Percentiles rank a stretch among this genome's conserved stretches.
phyloP scores from a whole-genome alignment of 2,888 invertebrate genomes.

The Melikaiella ostensackeni region DNA sequence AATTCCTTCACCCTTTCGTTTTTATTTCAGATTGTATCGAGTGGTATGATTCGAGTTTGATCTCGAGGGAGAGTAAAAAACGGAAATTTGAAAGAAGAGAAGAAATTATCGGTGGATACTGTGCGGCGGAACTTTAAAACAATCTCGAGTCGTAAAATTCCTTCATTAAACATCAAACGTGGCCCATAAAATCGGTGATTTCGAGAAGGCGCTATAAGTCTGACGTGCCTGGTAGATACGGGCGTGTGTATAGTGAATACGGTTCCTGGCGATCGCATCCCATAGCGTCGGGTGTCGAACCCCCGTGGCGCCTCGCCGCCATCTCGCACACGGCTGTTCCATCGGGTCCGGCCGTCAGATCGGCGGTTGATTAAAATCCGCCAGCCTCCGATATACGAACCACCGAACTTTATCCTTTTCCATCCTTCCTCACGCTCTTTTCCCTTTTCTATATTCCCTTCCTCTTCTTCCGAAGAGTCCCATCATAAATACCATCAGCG shows the following conservation, averaged over 20 bases:
- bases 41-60: constrained; percentile 29
- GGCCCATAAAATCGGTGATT: constrained; percentile 75
- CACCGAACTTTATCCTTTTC: constrained; percentile 70
- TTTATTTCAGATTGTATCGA: not conserved
- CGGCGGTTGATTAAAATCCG: constrained; percentile 76
- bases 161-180: constrained; percentile 76
- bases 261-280: constrained; percentile 50
- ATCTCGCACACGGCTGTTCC: constrained; percentile 72
- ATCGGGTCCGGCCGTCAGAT: constrained; percentile 71
- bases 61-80: constrained; percentile 41
- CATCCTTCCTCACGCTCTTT: constrained; percentile 43
- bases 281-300: constrained; percentile 68
- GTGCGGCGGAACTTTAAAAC: constrained; percentile 71
- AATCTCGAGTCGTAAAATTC: constrained; percentile 75
- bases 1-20: not conserved
- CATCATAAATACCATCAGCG: constrained; percentile 5
- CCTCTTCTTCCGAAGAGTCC: constrained; percentile 32
- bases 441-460: constrained; percentile 49
- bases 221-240: constrained; percentile 47
- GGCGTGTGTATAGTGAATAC: constrained; percentile 38
- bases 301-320: constrained; percentile 75
- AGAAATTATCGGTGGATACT: constrained; percentile 70
- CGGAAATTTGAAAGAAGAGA: constrained; percentile 53
- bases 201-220: constrained; percentile 62
- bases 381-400: constrained; percentile 73